phyloP scores from a whole-genome alignment of 2,113 vertebrate genomes.

The Hippoglossus stenolepis region DNA sequence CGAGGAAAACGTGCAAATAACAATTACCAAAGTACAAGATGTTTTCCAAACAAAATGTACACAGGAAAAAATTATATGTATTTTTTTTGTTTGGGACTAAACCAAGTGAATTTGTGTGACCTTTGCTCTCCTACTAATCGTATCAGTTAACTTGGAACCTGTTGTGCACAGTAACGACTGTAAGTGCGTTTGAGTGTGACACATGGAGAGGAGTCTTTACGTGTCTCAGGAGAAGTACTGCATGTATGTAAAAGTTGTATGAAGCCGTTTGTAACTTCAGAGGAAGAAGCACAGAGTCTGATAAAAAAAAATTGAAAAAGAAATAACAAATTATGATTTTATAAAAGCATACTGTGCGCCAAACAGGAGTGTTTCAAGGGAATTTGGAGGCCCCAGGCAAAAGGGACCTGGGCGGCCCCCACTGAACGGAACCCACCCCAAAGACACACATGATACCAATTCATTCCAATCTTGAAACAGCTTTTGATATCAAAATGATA shows the following conservation, averaged over 20 bases:
- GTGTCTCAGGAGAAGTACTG: neutral
- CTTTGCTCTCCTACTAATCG: neutral
- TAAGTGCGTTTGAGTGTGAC: neutral
- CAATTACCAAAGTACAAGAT: conserved; percentile 23
- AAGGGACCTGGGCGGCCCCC: too few species aligned
- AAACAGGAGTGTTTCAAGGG: too few species aligned
- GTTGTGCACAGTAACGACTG: neutral
- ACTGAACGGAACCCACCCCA: too few species aligned
- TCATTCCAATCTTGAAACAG: too few species aligned
- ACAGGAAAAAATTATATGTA: neutral
- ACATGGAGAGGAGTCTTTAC: too few species aligned
- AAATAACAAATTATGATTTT: neutral
- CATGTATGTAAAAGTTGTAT: neutral
- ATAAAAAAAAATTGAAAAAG: too few species aligned
- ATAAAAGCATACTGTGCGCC: too few species aligned
- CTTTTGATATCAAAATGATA: too few species aligned
- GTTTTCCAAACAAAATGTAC: conserved; percentile 13
- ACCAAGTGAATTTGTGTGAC: neutral
- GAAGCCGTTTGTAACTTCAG: neutral
- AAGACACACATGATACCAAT: too few species aligned
- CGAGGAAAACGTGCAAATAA: conserved; percentile 29
- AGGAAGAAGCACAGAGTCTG: neutral
- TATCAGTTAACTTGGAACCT: neutral
- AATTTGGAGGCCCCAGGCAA: too few species aligned
- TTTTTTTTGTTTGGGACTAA: neutral